phyloP scores from a whole-genome alignment of 2,888 invertebrate genomes.

The Parnassius glacialis region DNA sequence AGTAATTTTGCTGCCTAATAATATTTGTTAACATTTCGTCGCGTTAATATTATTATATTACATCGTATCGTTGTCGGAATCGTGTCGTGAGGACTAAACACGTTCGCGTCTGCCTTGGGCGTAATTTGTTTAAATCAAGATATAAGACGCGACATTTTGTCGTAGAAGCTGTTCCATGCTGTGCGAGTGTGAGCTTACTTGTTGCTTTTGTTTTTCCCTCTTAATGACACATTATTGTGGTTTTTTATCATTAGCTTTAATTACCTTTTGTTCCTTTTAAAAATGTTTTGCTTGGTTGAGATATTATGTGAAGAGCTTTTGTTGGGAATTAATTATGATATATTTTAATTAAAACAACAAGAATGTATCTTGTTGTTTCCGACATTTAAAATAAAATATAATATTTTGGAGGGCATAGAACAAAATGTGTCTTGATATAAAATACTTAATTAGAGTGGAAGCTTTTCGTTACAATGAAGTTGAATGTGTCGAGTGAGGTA shows the following conservation, averaged over 20 bases:
- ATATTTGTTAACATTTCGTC: not conserved
- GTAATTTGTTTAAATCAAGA: slow-evolving; percentile 61
- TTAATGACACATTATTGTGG: slow-evolving; percentile 21
- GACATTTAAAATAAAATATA: too few species aligned
- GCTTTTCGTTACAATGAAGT: too few species aligned
- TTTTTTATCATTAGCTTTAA: slow-evolving; percentile 23
- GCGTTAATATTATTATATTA: slow-evolving; percentile 8
- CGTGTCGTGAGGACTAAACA: slow-evolving; percentile 29
- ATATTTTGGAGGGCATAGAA: too few species aligned
- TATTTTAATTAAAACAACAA: too few species aligned
- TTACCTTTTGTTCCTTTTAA: slow-evolving; percentile 6
- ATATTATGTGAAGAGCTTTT: too few species aligned
- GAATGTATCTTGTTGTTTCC: too few species aligned
- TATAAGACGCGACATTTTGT: slow-evolving; percentile 52
- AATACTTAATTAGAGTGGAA: too few species aligned
- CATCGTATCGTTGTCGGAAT: slow-evolving; percentile 19
- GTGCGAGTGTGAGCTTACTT: slow-evolving; percentile 22
- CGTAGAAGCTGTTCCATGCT: slow-evolving; percentile 24
- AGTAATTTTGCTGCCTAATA: not conserved
- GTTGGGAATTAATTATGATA: too few species aligned
- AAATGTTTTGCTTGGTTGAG: slow-evolving; percentile 4
- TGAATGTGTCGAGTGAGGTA: too few species aligned
- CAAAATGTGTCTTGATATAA: too few species aligned
- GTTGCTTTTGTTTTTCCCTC: slow-evolving; percentile 22
- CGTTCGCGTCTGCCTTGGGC: slow-evolving; percentile 38